Base-by-base conservation (phyloP, 2,888 invertebrate species). In the Metellina segmentata region DNA sequence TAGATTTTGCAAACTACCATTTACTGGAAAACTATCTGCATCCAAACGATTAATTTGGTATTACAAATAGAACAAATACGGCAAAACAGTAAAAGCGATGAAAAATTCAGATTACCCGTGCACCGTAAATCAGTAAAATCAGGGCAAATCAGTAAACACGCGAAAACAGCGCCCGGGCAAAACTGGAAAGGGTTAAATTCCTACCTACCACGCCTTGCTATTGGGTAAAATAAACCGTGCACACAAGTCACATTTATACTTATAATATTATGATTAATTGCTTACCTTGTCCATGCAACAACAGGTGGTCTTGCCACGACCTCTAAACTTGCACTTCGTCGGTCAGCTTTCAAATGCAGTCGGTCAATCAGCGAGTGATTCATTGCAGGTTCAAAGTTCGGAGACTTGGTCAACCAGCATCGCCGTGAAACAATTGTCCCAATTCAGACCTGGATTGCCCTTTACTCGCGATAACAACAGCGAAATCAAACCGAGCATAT, bases 221-320 rank as follows among this genome's bases (percentile, higher is more conserved):
- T 75, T 75, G 11, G 19, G 5, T 19, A 16, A 19, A 19, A 75
- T 19, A 20, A 75, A 75, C 1, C n/a, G 20, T 2, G 19, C 11
- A 4, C 9, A 19, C 34, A 19, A 75, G 6, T 2, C 19, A 19
- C 6, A 20, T 34, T 74, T n/a, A 74, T 1, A 83, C n/a, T n/a
- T n/a, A n/a, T n/a, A n/a, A n/a, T n/a, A n/a, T n/a, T n/a, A n/a
- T n/a, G 20, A 48, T 72, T 7, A 5, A 61, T 13, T 61, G 0
- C 90, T 86, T 49, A 91, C 91, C 91, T 88, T 51, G 91, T 91
- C 91, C 91, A 91, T 9, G 91, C 87, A 2, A 88, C 52, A 6
- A 91, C 85, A 7, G 85, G 79, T 11, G 87, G 88, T 20, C 88
- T 78, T 51, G 88, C 79, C 53, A 88, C 81, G 51, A 69, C 91